A percentile compares a stretch with the other conserved stretches of the same genome.
phyloP scores from a whole-genome alignment of 2,797 vertebrate genomes.

The Gymnoscopelus microlampas region DNA sequence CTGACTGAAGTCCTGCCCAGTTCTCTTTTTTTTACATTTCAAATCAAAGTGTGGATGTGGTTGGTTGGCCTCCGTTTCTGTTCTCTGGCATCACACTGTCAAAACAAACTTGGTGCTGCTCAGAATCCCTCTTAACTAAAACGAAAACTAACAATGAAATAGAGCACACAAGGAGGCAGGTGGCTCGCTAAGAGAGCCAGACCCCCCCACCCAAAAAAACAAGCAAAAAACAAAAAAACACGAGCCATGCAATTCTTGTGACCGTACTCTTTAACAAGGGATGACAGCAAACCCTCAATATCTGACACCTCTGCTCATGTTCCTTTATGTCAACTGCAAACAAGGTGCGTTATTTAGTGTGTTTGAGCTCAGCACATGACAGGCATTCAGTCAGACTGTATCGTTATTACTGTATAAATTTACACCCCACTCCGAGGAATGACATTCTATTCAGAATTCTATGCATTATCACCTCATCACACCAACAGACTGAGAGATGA shows the following conservation, averaged over 20 bases:
- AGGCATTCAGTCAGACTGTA: constrained; percentile 26
- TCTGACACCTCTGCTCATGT: constrained; percentile 7
- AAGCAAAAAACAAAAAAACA: neutral
- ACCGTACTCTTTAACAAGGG: neutral
- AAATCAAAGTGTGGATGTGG: constrained; percentile 41
- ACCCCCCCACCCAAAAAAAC: neutral
- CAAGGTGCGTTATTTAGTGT: constrained; percentile 24
- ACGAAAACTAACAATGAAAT: constrained; percentile 35
- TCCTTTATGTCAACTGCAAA: neutral
- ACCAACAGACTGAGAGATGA: constrained; percentile 26
- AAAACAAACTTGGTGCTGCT: constrained; percentile 44
- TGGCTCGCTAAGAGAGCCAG: constrained; percentile 1
- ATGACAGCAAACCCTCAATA: neutral
- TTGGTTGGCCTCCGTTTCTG: constrained; percentile 4
- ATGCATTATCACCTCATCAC: constrained; percentile 32
- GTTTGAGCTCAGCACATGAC: constrained; percentile 12
- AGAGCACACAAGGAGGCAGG: constrained; percentile 22
- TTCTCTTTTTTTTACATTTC: constrained; percentile 33
- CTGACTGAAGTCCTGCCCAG: constrained; percentile 45
- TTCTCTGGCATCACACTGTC: constrained; percentile 30
- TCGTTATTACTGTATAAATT: constrained; percentile 31
- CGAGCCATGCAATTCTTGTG: neutral
- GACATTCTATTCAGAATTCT: constrained; percentile 35
- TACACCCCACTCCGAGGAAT: constrained; percentile 15
- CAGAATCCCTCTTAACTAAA: constrained; percentile 31